Conservation (phyloP, 2,797 vertebrate genomes). For the Australoheros facetus region DNA sequence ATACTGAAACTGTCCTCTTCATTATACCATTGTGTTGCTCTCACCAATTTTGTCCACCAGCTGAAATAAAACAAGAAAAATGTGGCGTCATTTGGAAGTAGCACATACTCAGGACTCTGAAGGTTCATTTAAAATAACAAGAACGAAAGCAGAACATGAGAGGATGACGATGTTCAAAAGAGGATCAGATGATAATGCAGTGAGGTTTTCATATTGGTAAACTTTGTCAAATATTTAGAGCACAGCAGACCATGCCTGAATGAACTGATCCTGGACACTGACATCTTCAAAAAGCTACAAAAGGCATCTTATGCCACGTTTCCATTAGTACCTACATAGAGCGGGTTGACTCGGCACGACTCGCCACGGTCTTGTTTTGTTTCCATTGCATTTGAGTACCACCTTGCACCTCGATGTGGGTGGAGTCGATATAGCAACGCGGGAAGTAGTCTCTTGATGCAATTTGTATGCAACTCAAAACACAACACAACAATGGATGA, state of each 20-base stretch:
- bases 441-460: no score
- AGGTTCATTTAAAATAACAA: background rate
- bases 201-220: background rate
- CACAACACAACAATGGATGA: no score
- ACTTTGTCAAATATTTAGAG: background rate
- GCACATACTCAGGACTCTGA: background rate
- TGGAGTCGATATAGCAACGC: no score
- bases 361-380: no score
- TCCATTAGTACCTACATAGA: no score
- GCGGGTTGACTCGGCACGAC: no score
- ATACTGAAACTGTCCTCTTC: constrained; percentile 69
- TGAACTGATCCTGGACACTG: background rate
- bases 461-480: no score
- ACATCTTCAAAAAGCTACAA: background rate
- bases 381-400: no score
- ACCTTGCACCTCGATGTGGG: no score
- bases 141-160: background rate
- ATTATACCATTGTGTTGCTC: constrained; percentile 98
- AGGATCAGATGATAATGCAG: background rate
- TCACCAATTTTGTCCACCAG: constrained; percentile 94
- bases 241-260: background rate
- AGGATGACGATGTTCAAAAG: background rate
- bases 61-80: constrained; percentile 59
- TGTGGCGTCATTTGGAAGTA: background rate
- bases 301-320: background rate